These are phyloP conservation scores for Stercorarius parasiticus DNA, from an alignment of 2,113 vertebrate species.

Conservation along the genomic window DNA sequence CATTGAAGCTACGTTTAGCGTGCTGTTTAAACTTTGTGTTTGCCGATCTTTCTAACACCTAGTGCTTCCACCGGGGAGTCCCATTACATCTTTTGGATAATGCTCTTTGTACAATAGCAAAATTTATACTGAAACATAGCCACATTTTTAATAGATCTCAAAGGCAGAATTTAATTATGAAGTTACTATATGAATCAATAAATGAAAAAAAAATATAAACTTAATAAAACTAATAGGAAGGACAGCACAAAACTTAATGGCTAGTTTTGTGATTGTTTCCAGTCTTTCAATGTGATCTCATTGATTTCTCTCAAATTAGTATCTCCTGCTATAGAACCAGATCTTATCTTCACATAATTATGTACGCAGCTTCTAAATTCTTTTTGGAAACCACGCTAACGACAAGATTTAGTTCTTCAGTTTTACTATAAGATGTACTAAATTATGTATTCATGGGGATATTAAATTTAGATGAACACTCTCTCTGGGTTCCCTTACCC, in stretches of 20 bases:
- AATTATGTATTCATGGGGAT: constrained; percentile 49
- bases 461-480: constrained; percentile 56
- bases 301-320: not conserved
- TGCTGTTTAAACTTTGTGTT: not conserved
- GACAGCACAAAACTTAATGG: not conserved
- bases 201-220: not conserved
- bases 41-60: not conserved
- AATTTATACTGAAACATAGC: not conserved
- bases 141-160: not conserved
- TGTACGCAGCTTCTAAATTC: not conserved
- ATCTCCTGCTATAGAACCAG: not conserved
- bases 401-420: constrained; percentile 6
- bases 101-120: not conserved
- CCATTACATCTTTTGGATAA: not conserved
- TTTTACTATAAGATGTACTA: not conserved
- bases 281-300: not conserved
- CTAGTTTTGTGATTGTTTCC: not conserved
- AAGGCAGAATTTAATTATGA: not conserved
- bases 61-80: not conserved
- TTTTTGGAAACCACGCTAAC: not conserved
- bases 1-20: not conserved
- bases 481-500: not conserved
- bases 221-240: not conserved
- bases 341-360: not conserved
- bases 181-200: not conserved